phyloP scores from a whole-genome alignment of 2,888 invertebrate species.

The Campoletis raptor region DNA sequence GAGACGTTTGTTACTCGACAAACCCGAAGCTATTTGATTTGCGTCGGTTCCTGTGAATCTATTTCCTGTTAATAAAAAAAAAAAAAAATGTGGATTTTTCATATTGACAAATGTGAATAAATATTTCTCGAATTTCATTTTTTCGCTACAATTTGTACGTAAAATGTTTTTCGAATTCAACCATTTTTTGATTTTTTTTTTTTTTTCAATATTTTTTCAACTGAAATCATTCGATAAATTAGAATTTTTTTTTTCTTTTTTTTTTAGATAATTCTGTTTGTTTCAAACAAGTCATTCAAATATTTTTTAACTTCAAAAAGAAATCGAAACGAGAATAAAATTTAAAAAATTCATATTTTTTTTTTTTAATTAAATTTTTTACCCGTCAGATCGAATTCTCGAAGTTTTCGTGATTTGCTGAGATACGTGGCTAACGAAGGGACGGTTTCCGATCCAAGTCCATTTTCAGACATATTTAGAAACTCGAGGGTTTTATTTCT shows the following conservation, averaged over 20 bases:
- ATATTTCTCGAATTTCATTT: not conserved
- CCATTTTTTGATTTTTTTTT: not conserved
- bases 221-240: not conserved
- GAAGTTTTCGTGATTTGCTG: constrained; percentile 67
- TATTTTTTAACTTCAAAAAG: no score
- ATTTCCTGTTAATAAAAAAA: constrained; percentile 72
- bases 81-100: not conserved
- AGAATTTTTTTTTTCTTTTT: not conserved
- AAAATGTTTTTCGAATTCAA: not conserved
- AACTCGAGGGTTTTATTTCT: constrained; percentile 79
- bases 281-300: no score
- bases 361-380: constrained; percentile 49
- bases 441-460: constrained; percentile 80
- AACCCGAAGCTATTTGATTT: constrained; percentile 82
- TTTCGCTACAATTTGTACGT: no score
- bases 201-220: not conserved
- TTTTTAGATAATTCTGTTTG: no score
- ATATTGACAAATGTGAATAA: not conserved
- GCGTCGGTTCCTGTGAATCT: constrained; percentile 79
- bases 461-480: constrained; percentile 86
- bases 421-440: constrained; percentile 72
- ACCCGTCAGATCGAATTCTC: constrained; percentile 78
- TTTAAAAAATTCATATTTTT: no score
- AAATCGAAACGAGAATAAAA: no score
- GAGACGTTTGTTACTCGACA: constrained; percentile 85